Percentiles rank a stretch among this genome's conserved stretches.
phyloP scores from a whole-genome alignment of 2,888 invertebrate genomes.

The Cheiracanthium punctorium region DNA sequence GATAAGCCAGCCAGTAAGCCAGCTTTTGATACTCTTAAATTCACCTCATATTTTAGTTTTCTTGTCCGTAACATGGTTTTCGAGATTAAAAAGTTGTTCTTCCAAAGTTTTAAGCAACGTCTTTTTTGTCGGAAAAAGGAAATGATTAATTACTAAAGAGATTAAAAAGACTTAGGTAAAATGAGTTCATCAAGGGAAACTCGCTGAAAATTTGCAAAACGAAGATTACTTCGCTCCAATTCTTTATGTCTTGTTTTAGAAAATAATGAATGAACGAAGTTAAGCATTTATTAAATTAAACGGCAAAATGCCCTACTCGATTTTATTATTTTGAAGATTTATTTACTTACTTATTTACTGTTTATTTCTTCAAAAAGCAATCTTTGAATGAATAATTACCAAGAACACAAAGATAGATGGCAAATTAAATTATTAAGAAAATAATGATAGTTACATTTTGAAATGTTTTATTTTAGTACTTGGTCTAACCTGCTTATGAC shows the following conservation, averaged over 20 bases:
- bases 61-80: background rate
- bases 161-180: slow-evolving; percentile 37
- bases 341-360: too few relatives aligned
- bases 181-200: slow-evolving; percentile 25
- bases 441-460: too few relatives aligned
- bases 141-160: slow-evolving; percentile 48
- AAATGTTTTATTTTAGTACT: too few relatives aligned
- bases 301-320: too few relatives aligned
- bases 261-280: background rate
- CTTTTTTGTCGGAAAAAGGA: slow-evolving; percentile 22
- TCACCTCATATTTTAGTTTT: slow-evolving; percentile 28
- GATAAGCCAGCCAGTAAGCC: slow-evolving; percentile 14
- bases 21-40: slow-evolving; percentile 36
- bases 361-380: too few relatives aligned
- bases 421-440: too few relatives aligned
- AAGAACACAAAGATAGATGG: too few relatives aligned
- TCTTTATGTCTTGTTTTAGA: background rate
- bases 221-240: slow-evolving; percentile 21
- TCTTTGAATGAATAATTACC: too few relatives aligned
- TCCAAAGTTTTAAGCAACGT: slow-evolving; percentile 26
- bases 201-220: slow-evolving; percentile 24
- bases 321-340: too few relatives aligned
- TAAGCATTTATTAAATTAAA: slow-evolving; percentile 1
- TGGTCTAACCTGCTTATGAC: too few relatives aligned
- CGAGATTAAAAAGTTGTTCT: slow-evolving; percentile 25